Conservation (phyloP, 2,797 vertebrate species). For the Tangara arthus region DNA sequence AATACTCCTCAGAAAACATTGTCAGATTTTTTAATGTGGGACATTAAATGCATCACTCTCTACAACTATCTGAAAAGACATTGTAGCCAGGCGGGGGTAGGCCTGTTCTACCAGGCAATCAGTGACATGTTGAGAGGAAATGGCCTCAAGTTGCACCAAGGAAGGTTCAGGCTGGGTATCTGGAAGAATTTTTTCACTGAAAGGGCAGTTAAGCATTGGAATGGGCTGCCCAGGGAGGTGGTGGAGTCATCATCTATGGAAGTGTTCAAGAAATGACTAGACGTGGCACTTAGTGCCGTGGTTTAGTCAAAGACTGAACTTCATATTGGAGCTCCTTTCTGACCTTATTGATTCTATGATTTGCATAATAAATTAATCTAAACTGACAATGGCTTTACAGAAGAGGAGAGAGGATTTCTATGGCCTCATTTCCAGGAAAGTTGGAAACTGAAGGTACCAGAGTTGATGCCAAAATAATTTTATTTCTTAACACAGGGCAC, state of each 20-base stretch:
- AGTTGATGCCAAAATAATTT: neutral
- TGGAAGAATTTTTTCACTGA: neutral
- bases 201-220: neutral
- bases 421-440: neutral
- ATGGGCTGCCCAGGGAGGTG: neutral
- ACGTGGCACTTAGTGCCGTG: neutral
- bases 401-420: neutral
- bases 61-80: neutral
- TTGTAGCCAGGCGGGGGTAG: neutral
- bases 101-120: neutral
- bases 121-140: neutral
- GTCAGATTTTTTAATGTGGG: neutral
- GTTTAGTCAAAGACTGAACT: neutral
- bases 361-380: neutral
- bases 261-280: neutral
- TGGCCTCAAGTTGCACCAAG: neutral
- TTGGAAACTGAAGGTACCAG: neutral
- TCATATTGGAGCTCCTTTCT: neutral
- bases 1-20: neutral
- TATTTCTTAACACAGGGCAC: neutral
- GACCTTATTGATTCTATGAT: neutral
- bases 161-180: neutral
- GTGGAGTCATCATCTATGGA: neutral
- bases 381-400: neutral
- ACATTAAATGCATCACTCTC: neutral